Evolutionary conservation across 2,888 invertebrate genomes (phyloP).

Genomic region (Pachliopta kotzebuea): DNA sequence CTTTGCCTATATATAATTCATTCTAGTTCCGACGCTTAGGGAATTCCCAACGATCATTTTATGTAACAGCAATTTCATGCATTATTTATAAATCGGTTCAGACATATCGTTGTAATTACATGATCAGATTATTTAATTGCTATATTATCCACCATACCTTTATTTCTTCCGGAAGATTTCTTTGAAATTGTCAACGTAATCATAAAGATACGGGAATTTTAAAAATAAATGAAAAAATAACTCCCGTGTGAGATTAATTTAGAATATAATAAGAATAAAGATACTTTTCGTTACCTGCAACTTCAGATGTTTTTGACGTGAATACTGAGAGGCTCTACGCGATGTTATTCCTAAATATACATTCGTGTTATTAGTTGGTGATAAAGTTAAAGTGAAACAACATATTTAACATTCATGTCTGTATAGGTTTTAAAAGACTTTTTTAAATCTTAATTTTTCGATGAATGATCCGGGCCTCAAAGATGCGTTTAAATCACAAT

Average conservation of each 20-base stretch:
- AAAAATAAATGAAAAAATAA: not conserved
- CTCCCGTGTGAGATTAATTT: not conserved
- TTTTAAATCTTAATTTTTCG: not conserved
- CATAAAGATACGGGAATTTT: not conserved
- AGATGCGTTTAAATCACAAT: too few relatives aligned
- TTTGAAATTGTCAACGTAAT: not conserved
- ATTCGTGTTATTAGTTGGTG: not conserved
- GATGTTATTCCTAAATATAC: not conserved
- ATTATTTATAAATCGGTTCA: slow-evolving; percentile 21
- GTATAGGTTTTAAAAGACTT: not conserved
- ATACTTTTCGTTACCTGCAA: too few relatives aligned
- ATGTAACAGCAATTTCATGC: slow-evolving; percentile 18
- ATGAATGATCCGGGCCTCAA: too few relatives aligned
- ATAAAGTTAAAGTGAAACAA: not conserved
- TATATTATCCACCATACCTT: not conserved
- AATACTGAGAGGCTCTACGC: not conserved
- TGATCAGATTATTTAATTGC: not conserved
- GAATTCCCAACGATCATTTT: slow-evolving; percentile 24
- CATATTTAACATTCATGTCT: too few relatives aligned
- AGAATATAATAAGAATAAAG: not conserved
- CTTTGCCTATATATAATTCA: slow-evolving; percentile 16
- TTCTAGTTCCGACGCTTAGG: slow-evolving; percentile 21
- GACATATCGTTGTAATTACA: not conserved
- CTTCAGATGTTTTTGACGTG: not conserved
- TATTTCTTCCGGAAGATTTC: not conserved